phyloP scores from a whole-genome alignment of 2,113 vertebrate genomes.

The Eurystomus gularis region DNA sequence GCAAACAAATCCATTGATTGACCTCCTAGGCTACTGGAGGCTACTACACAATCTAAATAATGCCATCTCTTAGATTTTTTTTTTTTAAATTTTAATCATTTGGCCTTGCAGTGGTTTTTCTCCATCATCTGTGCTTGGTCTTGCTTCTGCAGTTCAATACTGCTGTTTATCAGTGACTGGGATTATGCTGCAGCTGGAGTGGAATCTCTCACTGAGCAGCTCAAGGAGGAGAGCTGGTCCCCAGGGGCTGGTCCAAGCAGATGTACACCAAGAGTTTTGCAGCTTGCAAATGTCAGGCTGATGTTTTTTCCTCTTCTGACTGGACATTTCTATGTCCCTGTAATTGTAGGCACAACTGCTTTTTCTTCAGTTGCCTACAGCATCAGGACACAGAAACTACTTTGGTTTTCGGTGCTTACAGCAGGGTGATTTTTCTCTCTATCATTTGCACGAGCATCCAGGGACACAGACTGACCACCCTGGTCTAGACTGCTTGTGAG shows the following conservation, averaged over 20 bases:
- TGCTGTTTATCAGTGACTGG: neutral
- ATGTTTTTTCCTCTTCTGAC: neutral
- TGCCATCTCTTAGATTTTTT: neutral
- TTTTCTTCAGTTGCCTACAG: neutral
- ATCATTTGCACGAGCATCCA: neutral
- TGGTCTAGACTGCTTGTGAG: neutral
- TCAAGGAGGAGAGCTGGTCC: neutral
- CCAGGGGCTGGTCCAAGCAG: neutral
- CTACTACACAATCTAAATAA: neutral
- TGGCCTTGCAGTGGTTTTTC: neutral
- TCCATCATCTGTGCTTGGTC: neutral
- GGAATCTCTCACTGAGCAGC: neutral
- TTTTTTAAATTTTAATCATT: neutral
- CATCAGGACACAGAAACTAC: neutral
- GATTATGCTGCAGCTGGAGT: neutral
- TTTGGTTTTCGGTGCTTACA: neutral
- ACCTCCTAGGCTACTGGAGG: neutral
- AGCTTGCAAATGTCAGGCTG: neutral
- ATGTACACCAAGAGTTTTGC: neutral
- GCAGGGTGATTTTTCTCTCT: neutral
- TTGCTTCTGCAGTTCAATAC: neutral
- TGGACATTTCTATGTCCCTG: rapidly evolving
- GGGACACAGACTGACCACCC: neutral
- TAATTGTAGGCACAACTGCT: neutral
- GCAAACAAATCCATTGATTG: neutral